These are phyloP conservation scores for Lepus timidus DNA, from an alignment of 2,113 vertebrate species.

Conservation along the genomic window DNA sequence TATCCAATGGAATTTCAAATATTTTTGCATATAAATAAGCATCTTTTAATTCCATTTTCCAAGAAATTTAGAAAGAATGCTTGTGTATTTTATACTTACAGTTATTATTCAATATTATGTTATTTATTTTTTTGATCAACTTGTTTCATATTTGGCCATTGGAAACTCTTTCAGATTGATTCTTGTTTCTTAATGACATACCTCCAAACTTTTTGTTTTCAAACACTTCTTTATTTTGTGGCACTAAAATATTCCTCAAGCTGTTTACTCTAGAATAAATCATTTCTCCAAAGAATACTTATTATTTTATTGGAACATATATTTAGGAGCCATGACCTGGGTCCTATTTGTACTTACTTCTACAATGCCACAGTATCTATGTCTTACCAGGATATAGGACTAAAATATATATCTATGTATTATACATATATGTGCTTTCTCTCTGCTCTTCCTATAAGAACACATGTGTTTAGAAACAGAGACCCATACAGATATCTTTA, in stretches of 20 bases:
- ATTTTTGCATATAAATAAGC: too few relatives aligned
- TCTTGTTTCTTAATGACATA: not conserved
- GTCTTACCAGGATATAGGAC: not conserved
- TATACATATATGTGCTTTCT: not conserved
- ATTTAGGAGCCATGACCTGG: not conserved
- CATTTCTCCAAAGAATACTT: not conserved
- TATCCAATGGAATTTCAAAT: too few relatives aligned
- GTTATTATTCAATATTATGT: not conserved
- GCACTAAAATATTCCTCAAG: not conserved
- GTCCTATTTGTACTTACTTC: not conserved
- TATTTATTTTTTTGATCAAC: not conserved
- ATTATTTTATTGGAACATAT: not conserved
- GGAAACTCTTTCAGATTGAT: not conserved
- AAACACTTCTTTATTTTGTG: not conserved
- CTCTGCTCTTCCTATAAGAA: not conserved
- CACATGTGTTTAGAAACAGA: not conserved
- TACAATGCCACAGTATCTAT: not conserved
- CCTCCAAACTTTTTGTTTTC: not conserved
- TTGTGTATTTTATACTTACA: not conserved
- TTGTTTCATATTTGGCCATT: not conserved
- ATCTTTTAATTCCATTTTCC: too few relatives aligned
- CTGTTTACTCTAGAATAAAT: not conserved
- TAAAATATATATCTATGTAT: not conserved
- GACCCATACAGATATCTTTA: not conserved
- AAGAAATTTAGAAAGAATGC: too few relatives aligned